Percentiles rank a stretch among this genome's conserved stretches.
These are phyloP conservation scores for Piaya cayana DNA, from an alignment of 2,113 vertebrate genomes.

Conservation along the genomic window DNA sequence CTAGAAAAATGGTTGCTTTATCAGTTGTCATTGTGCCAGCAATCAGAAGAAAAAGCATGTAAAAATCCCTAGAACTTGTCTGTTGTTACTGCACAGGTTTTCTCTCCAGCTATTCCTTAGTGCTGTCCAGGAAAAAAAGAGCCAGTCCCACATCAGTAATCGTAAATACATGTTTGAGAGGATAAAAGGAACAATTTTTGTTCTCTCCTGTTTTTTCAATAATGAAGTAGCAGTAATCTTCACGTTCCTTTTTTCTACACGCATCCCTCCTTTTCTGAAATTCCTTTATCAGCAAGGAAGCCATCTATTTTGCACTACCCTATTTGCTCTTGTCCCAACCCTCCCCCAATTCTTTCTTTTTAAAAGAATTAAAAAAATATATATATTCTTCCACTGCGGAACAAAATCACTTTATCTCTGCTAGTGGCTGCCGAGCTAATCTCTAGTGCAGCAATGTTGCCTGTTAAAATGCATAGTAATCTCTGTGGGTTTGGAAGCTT, in stretches of 20 bases:
- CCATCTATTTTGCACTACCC: not conserved
- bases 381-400: not conserved
- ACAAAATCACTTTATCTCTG: constrained; percentile 14
- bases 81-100: not conserved
- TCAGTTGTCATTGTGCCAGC: not conserved
- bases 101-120: not conserved
- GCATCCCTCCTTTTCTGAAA: not conserved
- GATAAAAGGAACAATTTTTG: not conserved
- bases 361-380: not conserved
- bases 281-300: not conserved
- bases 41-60: not conserved
- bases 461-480: constrained; percentile 1
- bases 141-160: not conserved
- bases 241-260: not conserved
- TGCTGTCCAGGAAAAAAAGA: not conserved
- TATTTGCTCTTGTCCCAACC: not conserved
- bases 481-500: constrained; percentile 2
- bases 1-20: not conserved
- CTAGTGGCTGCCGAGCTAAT: constrained; percentile 16
- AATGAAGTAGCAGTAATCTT: not conserved
- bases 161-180: not conserved
- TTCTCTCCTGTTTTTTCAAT: not conserved
- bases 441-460: not conserved
- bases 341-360: too few relatives aligned
- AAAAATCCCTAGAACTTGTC: not conserved